phyloP scores from a whole-genome alignment of 2,888 invertebrate species.

The Caenorhabditis doughertyi region DNA sequence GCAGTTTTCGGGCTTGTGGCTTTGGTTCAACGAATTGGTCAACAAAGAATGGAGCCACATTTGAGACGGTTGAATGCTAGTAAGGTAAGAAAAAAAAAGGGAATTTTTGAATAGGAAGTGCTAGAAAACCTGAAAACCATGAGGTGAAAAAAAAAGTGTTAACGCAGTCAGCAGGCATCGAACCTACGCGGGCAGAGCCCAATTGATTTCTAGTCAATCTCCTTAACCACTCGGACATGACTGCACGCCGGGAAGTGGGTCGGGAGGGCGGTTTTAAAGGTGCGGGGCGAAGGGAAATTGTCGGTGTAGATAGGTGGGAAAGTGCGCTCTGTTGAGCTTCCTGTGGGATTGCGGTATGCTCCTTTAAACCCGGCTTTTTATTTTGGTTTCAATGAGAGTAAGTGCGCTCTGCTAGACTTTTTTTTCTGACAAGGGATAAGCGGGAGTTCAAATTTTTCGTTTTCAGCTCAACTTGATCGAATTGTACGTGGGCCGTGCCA shows the following conservation, averaged over 20 bases:
- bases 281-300: not conserved
- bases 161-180: not conserved
- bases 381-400: no score
- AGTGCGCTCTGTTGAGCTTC: not conserved
- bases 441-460: not conserved
- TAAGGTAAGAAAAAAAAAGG: constrained; percentile 17
- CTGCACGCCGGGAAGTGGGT: constrained; percentile 60
- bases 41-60: constrained; percentile 48
- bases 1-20: constrained; percentile 59
- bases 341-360: not conserved
- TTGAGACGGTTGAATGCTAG: constrained; percentile 50
- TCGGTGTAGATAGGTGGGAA: not conserved
- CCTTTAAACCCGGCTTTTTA: not conserved
- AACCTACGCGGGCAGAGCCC: constrained; percentile 82
- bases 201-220: constrained; percentile 83
- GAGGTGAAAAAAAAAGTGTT: not conserved
- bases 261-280: not conserved
- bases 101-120: no score
- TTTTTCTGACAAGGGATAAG: not conserved
- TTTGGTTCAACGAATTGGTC: constrained; percentile 48
- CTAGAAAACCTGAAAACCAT: not conserved
- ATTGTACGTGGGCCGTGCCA: constrained; percentile 56
- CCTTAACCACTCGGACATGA: constrained; percentile 82
- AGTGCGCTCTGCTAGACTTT: not conserved
- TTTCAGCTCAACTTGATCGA: constrained; percentile 61